These are phyloP conservation scores for Microtus oregoni DNA, from an alignment of 2,113 vertebrate genomes.

Conservation along the genomic window DNA sequence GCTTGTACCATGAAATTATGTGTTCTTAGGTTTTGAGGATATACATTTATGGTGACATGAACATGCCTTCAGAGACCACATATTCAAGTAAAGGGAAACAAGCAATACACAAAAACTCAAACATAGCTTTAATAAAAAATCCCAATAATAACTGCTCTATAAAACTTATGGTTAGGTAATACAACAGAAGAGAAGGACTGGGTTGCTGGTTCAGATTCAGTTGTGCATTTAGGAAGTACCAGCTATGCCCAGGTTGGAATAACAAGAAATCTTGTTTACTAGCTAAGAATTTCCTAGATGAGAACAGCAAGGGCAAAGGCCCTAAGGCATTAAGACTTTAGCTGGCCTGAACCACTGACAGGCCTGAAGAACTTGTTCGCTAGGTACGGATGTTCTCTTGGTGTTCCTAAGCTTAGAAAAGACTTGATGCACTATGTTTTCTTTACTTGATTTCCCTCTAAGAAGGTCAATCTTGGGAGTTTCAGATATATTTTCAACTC, in stretches of 20 bases:
- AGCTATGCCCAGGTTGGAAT: background rate
- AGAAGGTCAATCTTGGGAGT: background rate
- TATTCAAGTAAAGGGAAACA: background rate
- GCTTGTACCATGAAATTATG: background rate
- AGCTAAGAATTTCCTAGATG: background rate
- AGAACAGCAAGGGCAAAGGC: background rate
- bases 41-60: background rate
- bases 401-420: background rate
- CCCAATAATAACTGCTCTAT: background rate
- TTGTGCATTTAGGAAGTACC: background rate
- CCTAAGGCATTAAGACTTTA: background rate
- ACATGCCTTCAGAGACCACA: background rate
- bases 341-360: background rate
- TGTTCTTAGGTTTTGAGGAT: background rate
- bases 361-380: background rate
- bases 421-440: background rate
- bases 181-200: background rate
- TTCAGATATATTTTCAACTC: background rate
- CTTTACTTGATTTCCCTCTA: background rate
- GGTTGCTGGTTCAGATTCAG: background rate
- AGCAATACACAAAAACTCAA: constrained; percentile 8
- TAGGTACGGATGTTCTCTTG: background rate
- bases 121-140: constrained; percentile 10
- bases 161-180: background rate
- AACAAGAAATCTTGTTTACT: background rate